Base-by-base conservation (phyloP, 2,888 invertebrate genomes). In the Dysmachus trigonus region DNA sequence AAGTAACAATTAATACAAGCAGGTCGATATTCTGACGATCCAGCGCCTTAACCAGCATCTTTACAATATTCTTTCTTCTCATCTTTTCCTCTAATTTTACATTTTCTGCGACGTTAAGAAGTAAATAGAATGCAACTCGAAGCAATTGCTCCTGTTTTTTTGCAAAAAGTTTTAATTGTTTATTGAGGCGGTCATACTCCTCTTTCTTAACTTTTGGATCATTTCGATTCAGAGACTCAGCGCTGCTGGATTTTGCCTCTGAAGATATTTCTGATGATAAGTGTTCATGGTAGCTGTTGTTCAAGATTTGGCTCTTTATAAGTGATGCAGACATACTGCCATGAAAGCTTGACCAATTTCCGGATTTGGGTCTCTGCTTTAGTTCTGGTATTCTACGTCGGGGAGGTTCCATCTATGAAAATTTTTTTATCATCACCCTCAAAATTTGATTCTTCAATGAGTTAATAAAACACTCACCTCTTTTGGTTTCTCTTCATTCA, bases 1-100 rank as follows among this genome's bases (percentile, higher is more conserved):
- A 99, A 31, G 98, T 98, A 27, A 98, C 95, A 82, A 97, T 97
- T 86, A 99, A 93, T 90, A 97, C 96, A 72, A 98, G 93, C 35
- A 99, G 94, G 92, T 99, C 98, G 88, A 95, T 95, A 91, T 98
- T 98, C 89, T 97, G 96, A 88, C 99, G 94, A 89, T 98, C 98
- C 91, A 99, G 93, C 10, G 97, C 96, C 90, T 96, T 97, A 76
- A 97, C 95, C 53, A 99, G 93, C 92, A 98, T 94, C 53, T 96
- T 96, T 3, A 98, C 96, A 88, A 99, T 95, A 90, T 97, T 97
- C 91, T 98, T 97, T 90, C 97, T 97, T 35, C 97, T 95, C 97
- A 99, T 99, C 93, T 99, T 99, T 92, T 98, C 96, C 92, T 99
- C 99, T 2, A 99, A 96, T 91, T 96, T 96, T 8, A 97, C 95